Evolutionary conservation across 1,140 invertebrate genomes (phyloP).

Genomic region (Dinothrombium tinctorium): DNA sequence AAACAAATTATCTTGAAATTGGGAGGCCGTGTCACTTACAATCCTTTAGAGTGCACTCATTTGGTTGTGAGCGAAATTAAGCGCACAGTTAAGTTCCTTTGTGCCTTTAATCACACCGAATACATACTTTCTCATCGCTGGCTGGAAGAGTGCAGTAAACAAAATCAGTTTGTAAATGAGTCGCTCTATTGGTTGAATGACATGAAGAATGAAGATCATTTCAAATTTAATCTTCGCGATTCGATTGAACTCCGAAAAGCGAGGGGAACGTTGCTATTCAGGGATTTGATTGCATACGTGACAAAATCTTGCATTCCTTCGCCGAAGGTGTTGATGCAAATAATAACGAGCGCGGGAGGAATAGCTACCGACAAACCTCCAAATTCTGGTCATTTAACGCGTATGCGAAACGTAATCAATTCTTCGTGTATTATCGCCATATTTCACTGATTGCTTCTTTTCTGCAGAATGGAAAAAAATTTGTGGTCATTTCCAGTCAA

Average conservation of each 20-base stretch:
- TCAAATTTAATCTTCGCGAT: constrained; percentile 47
- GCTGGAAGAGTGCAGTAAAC: constrained; percentile 47
- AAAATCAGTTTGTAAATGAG: constrained; percentile 41
- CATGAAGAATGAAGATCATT: constrained; percentile 46
- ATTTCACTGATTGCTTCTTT: not conserved
- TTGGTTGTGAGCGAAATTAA: constrained; percentile 47
- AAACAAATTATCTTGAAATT: constrained; percentile 31
- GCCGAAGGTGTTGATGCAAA: constrained; percentile 38
- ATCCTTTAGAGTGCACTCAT: constrained; percentile 50
- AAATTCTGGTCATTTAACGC: constrained; percentile 40
- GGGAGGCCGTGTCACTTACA: constrained; percentile 42
- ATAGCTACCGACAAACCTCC: constrained; percentile 36
- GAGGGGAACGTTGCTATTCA: constrained; percentile 13
- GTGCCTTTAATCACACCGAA: constrained; percentile 44
- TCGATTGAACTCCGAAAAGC: constrained; percentile 33
- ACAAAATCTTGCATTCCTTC: constrained; percentile 63
- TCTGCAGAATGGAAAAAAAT: constrained; percentile 19
- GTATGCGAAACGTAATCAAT: constrained; percentile 11
- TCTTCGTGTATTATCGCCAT: not conserved
- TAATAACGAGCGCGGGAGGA: constrained; percentile 65
- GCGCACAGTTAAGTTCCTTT: constrained; percentile 61
- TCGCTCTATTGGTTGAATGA: constrained; percentile 31
- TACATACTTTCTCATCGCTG: constrained; percentile 55
- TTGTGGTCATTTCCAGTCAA: constrained; percentile 49
- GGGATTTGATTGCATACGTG: constrained; percentile 59